Conservation (phyloP, 2,113 vertebrate species). For the Diphyllodes magnificus region DNA sequence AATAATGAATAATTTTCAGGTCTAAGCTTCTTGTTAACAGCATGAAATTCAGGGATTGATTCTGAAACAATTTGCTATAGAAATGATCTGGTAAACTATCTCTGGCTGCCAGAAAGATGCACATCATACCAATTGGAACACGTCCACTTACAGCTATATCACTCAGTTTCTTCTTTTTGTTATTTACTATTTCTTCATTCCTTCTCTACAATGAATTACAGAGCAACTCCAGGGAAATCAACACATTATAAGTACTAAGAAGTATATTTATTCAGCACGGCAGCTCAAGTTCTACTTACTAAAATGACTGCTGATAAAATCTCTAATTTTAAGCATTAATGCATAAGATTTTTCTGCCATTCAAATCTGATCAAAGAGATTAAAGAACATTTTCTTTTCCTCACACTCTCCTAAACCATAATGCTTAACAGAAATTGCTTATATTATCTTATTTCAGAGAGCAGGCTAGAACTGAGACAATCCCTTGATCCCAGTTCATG, state of each 20-base stretch:
- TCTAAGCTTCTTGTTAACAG: neutral
- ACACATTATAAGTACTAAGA: neutral
- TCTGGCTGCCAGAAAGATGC: neutral
- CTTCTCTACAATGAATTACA: slow-evolving; percentile 14
- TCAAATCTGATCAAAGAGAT: slow-evolving; percentile 59
- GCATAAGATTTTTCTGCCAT: slow-evolving; percentile 40
- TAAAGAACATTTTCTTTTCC: slow-evolving; percentile 28
- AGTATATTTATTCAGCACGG: slow-evolving; percentile 47
- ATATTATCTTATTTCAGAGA: slow-evolving; percentile 56
- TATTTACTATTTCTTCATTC: neutral
- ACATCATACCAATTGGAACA: neutral
- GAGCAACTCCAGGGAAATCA: slow-evolving; percentile 21
- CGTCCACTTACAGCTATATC: neutral
- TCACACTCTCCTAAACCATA: neutral
- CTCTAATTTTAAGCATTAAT: slow-evolving; percentile 60
- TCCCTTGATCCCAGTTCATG: slow-evolving; percentile 61
- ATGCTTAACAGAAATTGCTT: slow-evolving; percentile 52
- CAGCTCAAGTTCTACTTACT: slow-evolving; percentile 29
- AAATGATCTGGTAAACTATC: neutral
- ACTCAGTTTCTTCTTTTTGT: neutral
- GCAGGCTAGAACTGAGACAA: slow-evolving; percentile 47
- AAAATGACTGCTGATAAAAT: slow-evolving; percentile 61
- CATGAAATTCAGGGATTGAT: neutral
- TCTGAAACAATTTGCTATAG: neutral
- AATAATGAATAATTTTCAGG: neutral